Base-by-base conservation (phyloP, 2,113 vertebrate species). In the Glareola pratincola region DNA sequence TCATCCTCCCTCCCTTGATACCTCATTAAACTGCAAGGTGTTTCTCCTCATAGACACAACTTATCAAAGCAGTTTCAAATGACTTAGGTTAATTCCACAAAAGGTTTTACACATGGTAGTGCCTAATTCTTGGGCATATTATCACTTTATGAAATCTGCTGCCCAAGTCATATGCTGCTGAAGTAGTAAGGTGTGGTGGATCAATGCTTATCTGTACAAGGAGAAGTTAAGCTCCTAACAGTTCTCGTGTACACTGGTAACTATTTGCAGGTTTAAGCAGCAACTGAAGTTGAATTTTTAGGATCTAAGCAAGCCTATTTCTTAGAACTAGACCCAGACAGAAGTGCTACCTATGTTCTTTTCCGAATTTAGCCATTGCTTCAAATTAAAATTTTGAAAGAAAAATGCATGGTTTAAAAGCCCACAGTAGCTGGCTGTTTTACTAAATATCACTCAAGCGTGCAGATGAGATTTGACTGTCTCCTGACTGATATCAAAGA, bases 401-500 rank as follows among this genome's bases (percentile, higher is more conserved):
- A 75, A 85, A 78, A 48, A 37, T 24, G 1, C 8, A 5, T 8
- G 1, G 8, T 57, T 79, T 88, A 73, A 90, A 93, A 85, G 43
- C 16, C 27, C 32, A n/a, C 14, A 53, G 39, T 92, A 92, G 69
- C 66, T 57, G 80, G 29, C 47, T 63, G 2, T n/a, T 86, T 92
- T 74, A 92, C 34, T 81, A 92, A 91, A 41, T 80, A 95, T 83
- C 82, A 73, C 67, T 90, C 63, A 92, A 53, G 83, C 20, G 60
- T 47, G 41, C 47, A 90, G 47, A 95, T 92, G 51, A 80, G 54
- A 74, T 93, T 54, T 94, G 82, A 93, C 78, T 62, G 50, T 39
- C 56, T 94, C 72, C 59, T 76, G 59, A 88, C 90, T 95, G 67
- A 86, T 45, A 80, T 94, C 54, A 95, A 90, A 91, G 67, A 83